A percentile compares a stretch with the other conserved stretches of the same genome.
These are phyloP conservation scores for Metopolophium dirhodum DNA, from an alignment of 1,140 invertebrate genomes.

Conservation along the genomic window DNA sequence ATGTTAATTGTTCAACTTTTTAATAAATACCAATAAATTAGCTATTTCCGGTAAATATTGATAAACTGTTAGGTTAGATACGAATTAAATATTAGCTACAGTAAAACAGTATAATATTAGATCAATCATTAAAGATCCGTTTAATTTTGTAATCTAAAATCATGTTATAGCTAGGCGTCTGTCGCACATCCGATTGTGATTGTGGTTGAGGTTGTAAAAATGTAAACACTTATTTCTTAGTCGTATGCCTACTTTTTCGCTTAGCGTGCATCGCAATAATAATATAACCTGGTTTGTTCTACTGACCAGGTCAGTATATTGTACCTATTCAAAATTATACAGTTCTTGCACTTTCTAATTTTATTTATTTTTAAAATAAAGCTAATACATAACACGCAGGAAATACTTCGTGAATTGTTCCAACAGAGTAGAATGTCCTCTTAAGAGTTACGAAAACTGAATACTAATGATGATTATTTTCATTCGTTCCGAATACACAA, in stretches of 20 bases:
- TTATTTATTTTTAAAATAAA: not conserved
- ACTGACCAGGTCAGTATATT: constrained; percentile 21
- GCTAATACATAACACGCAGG: not conserved
- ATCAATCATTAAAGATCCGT: not conserved
- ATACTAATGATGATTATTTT: constrained; percentile 28
- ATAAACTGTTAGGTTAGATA: too few relatives aligned
- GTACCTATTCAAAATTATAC: not conserved
- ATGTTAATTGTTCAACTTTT: not conserved
- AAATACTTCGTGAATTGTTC: not conserved
- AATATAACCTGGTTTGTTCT: not conserved
- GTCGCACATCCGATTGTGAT: not conserved
- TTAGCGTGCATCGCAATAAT: not conserved
- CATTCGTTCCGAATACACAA: not conserved
- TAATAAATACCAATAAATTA: not conserved
- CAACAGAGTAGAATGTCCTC: not conserved
- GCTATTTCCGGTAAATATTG: too few relatives aligned
- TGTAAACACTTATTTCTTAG: not conserved
- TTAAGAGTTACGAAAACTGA: not conserved
- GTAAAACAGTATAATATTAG: not conserved
- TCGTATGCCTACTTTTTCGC: not conserved
- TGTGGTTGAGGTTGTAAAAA: too few relatives aligned
- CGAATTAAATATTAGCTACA: too few relatives aligned
- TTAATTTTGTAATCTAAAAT: not conserved
- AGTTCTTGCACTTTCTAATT: constrained; percentile 36
- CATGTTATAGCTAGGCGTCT: not conserved